These are phyloP conservation scores for Callosobruchus maculatus DNA, from an alignment of 2,888 invertebrate species.

Conservation along the genomic window DNA sequence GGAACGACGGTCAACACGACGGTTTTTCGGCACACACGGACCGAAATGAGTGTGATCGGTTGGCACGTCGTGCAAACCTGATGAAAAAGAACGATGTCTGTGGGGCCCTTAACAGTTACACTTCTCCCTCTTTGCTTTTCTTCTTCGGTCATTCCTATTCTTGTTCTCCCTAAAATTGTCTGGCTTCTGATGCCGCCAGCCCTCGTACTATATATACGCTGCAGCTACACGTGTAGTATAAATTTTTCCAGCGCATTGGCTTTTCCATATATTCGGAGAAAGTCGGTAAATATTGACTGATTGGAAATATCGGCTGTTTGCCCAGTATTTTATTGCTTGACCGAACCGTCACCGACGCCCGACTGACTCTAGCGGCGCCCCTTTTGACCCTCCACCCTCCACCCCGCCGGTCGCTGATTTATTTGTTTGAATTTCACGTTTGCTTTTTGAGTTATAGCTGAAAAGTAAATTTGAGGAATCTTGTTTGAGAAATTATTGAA, in stretches of 20 bases:
- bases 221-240: too few species aligned
- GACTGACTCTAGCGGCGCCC: neutral
- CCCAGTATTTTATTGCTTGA: neutral
- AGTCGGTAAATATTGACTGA: conserved; percentile 24
- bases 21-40: too few species aligned
- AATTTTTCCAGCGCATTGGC: neutral
- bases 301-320: conserved; percentile 13
- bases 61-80: too few species aligned
- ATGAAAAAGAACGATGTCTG: too few species aligned
- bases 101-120: too few species aligned
- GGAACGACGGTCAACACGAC: too few species aligned
- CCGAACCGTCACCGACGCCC: neutral
- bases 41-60: too few species aligned
- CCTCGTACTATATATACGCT: too few species aligned
- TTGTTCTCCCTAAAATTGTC: too few species aligned
- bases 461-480: neutral
- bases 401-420: neutral
- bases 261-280: neutral
- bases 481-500: neutral
- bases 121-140: too few species aligned
- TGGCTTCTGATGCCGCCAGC: too few species aligned
- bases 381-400: neutral
- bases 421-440: neutral
- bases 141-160: too few species aligned
- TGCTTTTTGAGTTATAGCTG: neutral